Evolutionary conservation across 2,797 vertebrate species (phyloP).

Genomic region (Scleropages formosus): DNA sequence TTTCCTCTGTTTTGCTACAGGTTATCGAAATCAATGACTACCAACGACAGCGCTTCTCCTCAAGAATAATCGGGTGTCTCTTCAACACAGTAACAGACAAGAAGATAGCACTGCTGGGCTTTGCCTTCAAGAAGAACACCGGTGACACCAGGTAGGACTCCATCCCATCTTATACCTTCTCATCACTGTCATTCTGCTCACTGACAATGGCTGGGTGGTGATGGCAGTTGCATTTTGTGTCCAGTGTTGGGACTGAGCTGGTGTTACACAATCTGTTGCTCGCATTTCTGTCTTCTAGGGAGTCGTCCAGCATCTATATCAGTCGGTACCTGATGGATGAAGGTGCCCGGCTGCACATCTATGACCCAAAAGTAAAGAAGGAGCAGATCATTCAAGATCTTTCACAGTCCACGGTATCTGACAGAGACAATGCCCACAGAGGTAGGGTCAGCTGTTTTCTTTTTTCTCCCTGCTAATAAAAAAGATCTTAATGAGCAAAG

Average conservation of each 20-base stretch:
- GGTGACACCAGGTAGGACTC: conserved; percentile 42
- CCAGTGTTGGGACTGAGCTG: neutral
- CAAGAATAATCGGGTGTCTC: conserved; percentile 46
- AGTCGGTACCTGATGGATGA: conserved; percentile 49
- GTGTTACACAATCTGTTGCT: neutral
- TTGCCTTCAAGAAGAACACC: conserved; percentile 47
- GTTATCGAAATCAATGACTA: conserved; percentile 47
- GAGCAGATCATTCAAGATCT: conserved; percentile 45
- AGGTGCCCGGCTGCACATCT: conserved; percentile 47
- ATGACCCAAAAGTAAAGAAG: conserved; percentile 46
- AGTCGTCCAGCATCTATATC: conserved; percentile 51
- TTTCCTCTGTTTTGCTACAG: conserved; percentile 17
- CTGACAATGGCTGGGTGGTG: neutral
- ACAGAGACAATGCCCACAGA: conserved; percentile 44
- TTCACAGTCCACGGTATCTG: conserved; percentile 33
- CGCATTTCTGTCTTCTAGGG: conserved; percentile 28
- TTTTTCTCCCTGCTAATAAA: too few relatives aligned
- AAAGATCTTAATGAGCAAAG: too few relatives aligned
- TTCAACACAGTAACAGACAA: conserved; percentile 47
- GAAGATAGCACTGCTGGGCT: conserved; percentile 42
- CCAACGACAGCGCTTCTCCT: conserved; percentile 40
- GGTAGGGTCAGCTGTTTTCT: conserved; percentile 22
- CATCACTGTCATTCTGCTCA: neutral
- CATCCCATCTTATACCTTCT: neutral
- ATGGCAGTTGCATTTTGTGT: neutral